A percentile compares a stretch with the other conserved stretches of the same genome.
phyloP scores from a whole-genome alignment of 2,113 vertebrate genomes.

The Andinoacara biseriatus region DNA sequence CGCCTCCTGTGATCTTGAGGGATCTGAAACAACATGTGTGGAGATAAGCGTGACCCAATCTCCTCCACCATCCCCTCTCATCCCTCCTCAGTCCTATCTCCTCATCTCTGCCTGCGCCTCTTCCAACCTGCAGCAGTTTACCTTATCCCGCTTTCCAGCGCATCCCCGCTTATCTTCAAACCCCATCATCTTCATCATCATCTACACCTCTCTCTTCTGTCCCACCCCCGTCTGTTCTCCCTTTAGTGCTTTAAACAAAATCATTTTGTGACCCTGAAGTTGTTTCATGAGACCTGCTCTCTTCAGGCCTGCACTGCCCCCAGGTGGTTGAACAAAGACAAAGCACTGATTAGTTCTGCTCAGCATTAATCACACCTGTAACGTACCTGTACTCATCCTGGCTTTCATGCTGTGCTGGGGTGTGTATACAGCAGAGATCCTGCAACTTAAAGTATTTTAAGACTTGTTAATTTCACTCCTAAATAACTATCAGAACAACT shows the following conservation, averaged over 20 bases:
- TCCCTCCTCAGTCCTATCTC: background rate
- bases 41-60: background rate
- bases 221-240: background rate
- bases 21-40: background rate
- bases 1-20: background rate
- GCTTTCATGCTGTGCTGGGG: too few relatives aligned
- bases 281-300: background rate
- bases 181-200: background rate
- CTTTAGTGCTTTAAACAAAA: background rate
- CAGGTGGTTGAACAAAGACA: constrained; percentile 18
- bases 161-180: background rate
- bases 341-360: background rate
- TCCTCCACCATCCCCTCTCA: background rate
- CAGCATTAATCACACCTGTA: background rate
- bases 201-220: background rate
- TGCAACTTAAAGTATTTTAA: too few relatives aligned
- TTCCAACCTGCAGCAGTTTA: background rate
- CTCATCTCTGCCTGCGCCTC: background rate
- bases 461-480: too few relatives aligned
- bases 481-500: too few relatives aligned
- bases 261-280: background rate
- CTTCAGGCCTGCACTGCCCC: constrained; percentile 32
- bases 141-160: constrained; percentile 4
- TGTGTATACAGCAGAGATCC: too few relatives aligned
- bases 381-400: too few relatives aligned